phyloP scores from a whole-genome alignment of 1,140 invertebrate genomes.

The Gerris buenoi region DNA sequence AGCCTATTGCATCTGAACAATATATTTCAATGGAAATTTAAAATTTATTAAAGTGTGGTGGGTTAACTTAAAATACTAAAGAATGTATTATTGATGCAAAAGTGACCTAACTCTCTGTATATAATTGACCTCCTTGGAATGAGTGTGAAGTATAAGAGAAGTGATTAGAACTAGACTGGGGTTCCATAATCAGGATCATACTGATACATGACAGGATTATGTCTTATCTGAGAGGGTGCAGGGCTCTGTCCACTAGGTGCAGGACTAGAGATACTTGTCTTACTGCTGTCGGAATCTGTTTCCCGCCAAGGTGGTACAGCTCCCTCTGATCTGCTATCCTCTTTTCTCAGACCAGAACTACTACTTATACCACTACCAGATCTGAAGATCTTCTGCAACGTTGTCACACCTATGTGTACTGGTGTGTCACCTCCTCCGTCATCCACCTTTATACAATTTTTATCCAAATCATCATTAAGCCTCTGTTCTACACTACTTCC shows the following conservation, averaged over 20 bases:
- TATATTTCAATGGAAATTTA: too few species aligned
- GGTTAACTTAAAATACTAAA: too few species aligned
- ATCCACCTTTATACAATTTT: neutral
- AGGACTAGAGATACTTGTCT: neutral
- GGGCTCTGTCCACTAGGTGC: neutral
- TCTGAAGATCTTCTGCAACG: conserved; percentile 21
- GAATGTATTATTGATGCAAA: too few species aligned
- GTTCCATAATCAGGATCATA: neutral
- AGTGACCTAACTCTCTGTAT: too few species aligned
- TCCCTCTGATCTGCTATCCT: neutral
- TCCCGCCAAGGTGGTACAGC: neutral
- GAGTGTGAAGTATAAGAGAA: too few species aligned
- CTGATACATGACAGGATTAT: neutral
- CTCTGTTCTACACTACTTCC: neutral
- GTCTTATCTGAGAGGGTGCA: neutral
- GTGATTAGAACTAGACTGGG: too few species aligned
- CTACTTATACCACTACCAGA: neutral
- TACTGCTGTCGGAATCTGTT: conserved; percentile 1
- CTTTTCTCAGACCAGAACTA: neutral
- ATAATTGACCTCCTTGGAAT: too few species aligned
- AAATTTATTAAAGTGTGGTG: too few species aligned
- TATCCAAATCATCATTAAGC: neutral
- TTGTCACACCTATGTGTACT: conserved; percentile 19
- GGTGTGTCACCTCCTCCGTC: conserved; percentile 1
- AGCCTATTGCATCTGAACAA: too few species aligned